Percentiles rank a stretch among this genome's conserved stretches.
Evolutionary conservation across 2,113 vertebrate genomes (phyloP).

Genomic region (Acanthochromis polyacanthus): DNA sequence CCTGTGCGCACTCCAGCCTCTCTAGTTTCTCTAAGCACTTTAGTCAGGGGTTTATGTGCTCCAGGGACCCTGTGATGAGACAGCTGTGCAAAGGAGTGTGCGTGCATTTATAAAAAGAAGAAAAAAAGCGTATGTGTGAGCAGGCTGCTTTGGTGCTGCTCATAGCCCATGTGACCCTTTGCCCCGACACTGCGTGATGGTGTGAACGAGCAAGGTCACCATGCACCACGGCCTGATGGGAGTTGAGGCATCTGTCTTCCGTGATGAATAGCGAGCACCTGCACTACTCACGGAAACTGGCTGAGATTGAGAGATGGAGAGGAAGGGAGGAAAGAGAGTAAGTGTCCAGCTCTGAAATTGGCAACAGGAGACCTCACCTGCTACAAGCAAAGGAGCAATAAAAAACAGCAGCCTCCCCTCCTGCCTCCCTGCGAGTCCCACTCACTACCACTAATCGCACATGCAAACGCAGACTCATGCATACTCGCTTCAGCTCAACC

Average conservation of each 20-base stretch:
- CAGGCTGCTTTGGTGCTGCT: constrained; percentile 43
- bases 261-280: constrained; percentile 85
- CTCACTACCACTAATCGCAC: constrained; percentile 4
- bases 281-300: constrained; percentile 75
- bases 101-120: constrained; percentile 9
- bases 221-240: constrained; percentile 74
- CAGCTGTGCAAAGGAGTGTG: constrained; percentile 60
- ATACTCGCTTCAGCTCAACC: constrained; percentile 39
- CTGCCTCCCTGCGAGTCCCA: constrained; percentile 18
- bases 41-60: constrained; percentile 57
- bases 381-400: constrained; percentile 70
- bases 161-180: constrained; percentile 60
- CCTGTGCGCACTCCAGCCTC: constrained; percentile 47
- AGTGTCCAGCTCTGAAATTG: constrained; percentile 71
- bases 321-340: constrained; percentile 59
- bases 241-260: constrained; percentile 82
- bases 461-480: constrained; percentile 27
- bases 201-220: constrained; percentile 73
- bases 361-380: constrained; percentile 86
- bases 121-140: constrained; percentile 25
- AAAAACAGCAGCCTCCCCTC: constrained; percentile 52
- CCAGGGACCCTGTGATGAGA: constrained; percentile 60
- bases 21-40: constrained; percentile 60
- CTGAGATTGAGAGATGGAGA: constrained; percentile 57
- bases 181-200: constrained; percentile 50